Evolutionary conservation across 1,140 invertebrate genomes (phyloP).

Genomic region (Armadillidium nasatum): DNA sequence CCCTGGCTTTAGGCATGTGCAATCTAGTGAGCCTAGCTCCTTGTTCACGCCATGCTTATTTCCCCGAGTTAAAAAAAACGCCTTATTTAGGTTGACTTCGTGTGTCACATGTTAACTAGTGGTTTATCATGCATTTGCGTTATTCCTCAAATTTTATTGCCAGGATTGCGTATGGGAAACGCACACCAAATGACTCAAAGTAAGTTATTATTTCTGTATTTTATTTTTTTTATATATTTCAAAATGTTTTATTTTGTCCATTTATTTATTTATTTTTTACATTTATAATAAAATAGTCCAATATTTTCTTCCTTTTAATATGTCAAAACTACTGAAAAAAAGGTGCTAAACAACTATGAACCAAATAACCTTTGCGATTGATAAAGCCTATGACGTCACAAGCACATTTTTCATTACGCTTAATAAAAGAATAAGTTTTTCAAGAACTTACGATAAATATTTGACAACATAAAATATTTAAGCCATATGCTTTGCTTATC

Average conservation of each 20-base stretch:
- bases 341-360: too few relatives aligned
- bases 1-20: conserved; percentile 10
- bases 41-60: not conserved
- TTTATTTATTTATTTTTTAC: too few relatives aligned
- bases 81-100: not conserved
- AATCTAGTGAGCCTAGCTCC: conserved; percentile 3
- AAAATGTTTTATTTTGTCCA: too few relatives aligned
- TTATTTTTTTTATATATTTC: too few relatives aligned
- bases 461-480: too few relatives aligned
- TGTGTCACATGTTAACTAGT: not conserved
- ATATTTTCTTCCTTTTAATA: too few relatives aligned
- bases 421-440: too few relatives aligned
- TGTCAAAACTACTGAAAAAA: too few relatives aligned
- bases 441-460: too few relatives aligned
- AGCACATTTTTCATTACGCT: not conserved
- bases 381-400: conserved; percentile 12
- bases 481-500: too few relatives aligned
- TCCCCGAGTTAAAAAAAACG: not conserved
- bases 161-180: not conserved
- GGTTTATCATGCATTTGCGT: not conserved
- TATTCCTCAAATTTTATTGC: not conserved
- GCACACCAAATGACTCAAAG: not conserved
- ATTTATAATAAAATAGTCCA: too few relatives aligned
- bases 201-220: not conserved
- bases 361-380: not conserved